Percentiles rank a stretch among this genome's conserved stretches.
Conservation (phyloP, 2,797 vertebrate genomes). For the Geotrypetes seraphini region DNA sequence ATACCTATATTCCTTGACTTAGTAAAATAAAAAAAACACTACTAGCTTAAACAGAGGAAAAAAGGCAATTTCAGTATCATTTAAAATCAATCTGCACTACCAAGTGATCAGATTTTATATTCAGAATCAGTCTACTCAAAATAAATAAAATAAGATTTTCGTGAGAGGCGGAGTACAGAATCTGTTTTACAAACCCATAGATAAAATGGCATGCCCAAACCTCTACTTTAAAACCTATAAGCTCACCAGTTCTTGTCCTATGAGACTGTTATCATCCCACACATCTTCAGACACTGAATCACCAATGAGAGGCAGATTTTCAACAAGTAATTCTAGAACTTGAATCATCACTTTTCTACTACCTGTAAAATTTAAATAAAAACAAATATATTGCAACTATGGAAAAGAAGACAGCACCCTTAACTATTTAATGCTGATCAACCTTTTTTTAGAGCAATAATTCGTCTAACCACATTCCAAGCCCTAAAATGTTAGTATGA, state of each 20-base stretch:
- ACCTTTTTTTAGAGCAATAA: neutral
- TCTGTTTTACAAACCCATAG: too few relatives aligned
- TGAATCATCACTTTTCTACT: constrained; percentile 64
- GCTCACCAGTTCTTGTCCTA: constrained; percentile 86
- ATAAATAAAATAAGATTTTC: neutral
- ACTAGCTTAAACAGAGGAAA: too few relatives aligned
- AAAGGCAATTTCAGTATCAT: too few relatives aligned
- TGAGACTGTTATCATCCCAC: constrained; percentile 88
- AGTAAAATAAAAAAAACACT: too few relatives aligned
- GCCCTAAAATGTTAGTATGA: too few relatives aligned
- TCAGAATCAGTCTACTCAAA: too few relatives aligned
- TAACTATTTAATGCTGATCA: neutral
- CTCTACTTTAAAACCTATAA: constrained; percentile 12
- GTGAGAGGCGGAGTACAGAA: neutral
- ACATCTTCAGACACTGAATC: constrained; percentile 76
- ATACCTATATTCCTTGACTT: too few relatives aligned
- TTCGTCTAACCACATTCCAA: too few relatives aligned
- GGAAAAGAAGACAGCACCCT: neutral
- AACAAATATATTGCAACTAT: neutral
- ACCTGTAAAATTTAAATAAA: constrained; percentile 47
- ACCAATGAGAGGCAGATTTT: constrained; percentile 64
- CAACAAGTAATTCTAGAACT: constrained; percentile 76
- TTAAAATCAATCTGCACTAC: too few relatives aligned
- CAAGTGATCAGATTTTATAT: too few relatives aligned
- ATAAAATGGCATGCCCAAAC: too few relatives aligned